Base-by-base conservation (phyloP, 2,888 invertebrate species). In the Ophioninae sp. region DNA sequence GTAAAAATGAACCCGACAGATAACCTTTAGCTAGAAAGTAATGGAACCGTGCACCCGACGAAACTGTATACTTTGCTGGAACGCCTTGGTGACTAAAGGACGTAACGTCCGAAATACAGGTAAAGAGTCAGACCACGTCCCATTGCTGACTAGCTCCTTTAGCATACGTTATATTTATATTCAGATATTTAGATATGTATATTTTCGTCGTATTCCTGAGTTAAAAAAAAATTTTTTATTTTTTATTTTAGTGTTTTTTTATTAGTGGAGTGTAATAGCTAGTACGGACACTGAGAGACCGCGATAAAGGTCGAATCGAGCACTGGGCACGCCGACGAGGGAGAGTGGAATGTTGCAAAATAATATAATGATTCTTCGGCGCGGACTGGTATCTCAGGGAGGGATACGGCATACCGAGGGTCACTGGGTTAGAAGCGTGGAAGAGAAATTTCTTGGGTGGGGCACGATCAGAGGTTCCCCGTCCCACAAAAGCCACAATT, bases 281-380 rank as follows among this genome's bases (percentile, higher is more conserved):
- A 86, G 85, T 83, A 84, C 81, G 83, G 83, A 83, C 85, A 82
- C 64, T 72, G 79, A 85, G 73, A 82, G 79, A 82, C 82, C 79
- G 78, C 84, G 58, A 79, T 82, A 85, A 83, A 84, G 84, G 86
- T 85, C 82, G 84, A 86, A 81, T 75, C 81, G 82, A 65, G 65
- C 41, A 79, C 81, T 76, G 84, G 81, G 84, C 75, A 81, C 76
- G 79, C 79, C 84, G 79, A 71, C 72, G 79, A 30, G 30, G 59
- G 83, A 84, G 74, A 77, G 77, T 51, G 82, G 84, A 85, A 84
- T 83, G 83, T 85, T 86, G 85, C 86, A 83, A 86, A 86, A 85
- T 86, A 85, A 85, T 79, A 72, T 81, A 84, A 85, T 81, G 82
- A 85, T 85, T 83, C 81, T 74, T 74, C 72, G 85, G 77, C 74